Conservation (phyloP, 1,140 invertebrate genomes). For the Neelides sp. region DNA sequence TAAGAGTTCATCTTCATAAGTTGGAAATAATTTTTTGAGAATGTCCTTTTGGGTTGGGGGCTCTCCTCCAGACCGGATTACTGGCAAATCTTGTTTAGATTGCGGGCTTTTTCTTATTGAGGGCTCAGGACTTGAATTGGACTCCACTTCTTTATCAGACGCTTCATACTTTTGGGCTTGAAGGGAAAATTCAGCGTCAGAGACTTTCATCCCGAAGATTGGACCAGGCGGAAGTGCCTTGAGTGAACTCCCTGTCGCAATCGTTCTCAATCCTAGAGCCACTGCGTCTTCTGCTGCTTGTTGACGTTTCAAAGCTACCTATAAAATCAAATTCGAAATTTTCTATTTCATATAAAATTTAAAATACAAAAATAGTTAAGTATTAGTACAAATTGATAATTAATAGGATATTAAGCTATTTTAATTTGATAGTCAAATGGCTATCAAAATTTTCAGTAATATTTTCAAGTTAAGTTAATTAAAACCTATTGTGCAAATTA, state of each 20-base stretch:
- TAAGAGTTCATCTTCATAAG: conserved; percentile 23
- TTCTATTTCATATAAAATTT: no score
- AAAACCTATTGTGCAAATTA: no score
- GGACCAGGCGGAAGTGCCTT: conserved; percentile 76
- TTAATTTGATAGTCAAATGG: background rate
- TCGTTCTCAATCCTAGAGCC: conserved; percentile 78
- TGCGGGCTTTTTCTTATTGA: no score
- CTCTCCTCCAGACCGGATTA: background rate
- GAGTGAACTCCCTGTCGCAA: conserved; percentile 66
- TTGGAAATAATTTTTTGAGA: conserved; percentile 26
- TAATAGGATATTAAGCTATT: background rate
- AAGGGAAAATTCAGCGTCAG: conserved; percentile 33
- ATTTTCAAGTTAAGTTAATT: no score
- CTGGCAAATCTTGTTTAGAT: no score
- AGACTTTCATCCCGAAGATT: conserved; percentile 55
- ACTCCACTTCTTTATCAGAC: no score
- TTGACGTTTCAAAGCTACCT: conserved; percentile 93
- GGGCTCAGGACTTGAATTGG: no score
- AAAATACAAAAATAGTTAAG: no score
- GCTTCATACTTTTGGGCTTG: no score
- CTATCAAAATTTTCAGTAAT: no score
- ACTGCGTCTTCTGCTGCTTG: conserved; percentile 96
- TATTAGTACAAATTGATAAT: no score
- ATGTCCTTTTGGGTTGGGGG: conserved; percentile 26
- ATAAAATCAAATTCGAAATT: conserved; percentile 25